phyloP scores from a whole-genome alignment of 2,888 invertebrate genomes.

The Plebejus argus region DNA sequence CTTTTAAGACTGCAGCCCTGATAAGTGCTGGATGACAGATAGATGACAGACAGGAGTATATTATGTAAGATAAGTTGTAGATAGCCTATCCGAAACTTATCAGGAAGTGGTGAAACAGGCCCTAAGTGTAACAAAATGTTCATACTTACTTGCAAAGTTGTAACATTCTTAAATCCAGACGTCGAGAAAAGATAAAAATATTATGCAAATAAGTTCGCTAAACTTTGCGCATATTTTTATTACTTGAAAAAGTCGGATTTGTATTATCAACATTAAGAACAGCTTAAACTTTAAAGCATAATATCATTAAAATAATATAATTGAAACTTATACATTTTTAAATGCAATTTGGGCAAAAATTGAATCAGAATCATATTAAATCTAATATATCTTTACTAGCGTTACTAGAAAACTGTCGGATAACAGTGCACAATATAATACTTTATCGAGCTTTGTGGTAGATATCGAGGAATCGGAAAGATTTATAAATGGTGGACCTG shows the following conservation, averaged over 20 bases:
- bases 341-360: too few species aligned
- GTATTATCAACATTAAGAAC: not conserved
- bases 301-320: not conserved
- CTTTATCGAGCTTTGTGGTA: too few species aligned
- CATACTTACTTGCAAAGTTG: not conserved
- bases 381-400: not conserved
- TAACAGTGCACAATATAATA: not conserved
- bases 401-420: not conserved
- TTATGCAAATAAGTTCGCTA: constrained; percentile 18
- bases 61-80: too few species aligned
- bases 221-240: not conserved
- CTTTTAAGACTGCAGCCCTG: too few species aligned
- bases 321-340: not conserved
- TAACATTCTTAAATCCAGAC: not conserved
- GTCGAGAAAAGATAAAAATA: not conserved
- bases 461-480: too few species aligned
- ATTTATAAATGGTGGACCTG: too few species aligned
- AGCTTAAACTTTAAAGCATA: constrained; percentile 5
- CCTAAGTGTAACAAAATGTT: too few species aligned
- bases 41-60: rapidly evolving
- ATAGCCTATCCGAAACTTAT: too few species aligned
- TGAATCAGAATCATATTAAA: too few species aligned
- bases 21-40: not conserved
- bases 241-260: constrained; percentile 15
- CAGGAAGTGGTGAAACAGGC: too few species aligned